Base-by-base conservation (phyloP, 2,113 vertebrate species). In the Rattus norvegicus region DNA sequence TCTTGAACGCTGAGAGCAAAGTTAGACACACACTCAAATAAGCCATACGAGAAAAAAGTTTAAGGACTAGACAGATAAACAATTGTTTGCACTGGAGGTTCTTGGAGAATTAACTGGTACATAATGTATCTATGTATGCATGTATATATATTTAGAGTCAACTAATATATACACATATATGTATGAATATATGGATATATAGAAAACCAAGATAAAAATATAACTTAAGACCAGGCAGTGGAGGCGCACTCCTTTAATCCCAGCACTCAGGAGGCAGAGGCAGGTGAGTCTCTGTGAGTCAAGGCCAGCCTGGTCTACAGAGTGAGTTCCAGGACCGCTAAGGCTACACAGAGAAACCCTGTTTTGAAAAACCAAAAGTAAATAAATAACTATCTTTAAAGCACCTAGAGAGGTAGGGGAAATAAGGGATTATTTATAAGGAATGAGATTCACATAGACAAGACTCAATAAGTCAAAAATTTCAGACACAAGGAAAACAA, bases 191-290 rank as follows among this genome's bases (percentile, higher is more conserved):
- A 12, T 28, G 39, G 26, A 17, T 30, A 63, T 47, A 28, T 70
- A 24, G 88, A 61, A 73, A 91, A 92, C 30, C 24, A 87, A 94
- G 52, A 77, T 90, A 83, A 87, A 95, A 92, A 73, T 24, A 80
- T 89, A 95, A 96, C 65, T 22, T 73, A 73, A 73, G n/a, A 8
- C n/a, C 19, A 39, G 72, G 72, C n/a, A 39, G 17, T 73, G n/a
- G 72, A 39, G 36, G 30, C 5, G 16, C 36, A 72, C 36, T 39
- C 70, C n/a, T 73, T 73, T 73, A 73, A 9, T 39, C 72, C n/a
- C 72, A 73, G 72, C 19, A 73, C n/a, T 70, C n/a, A 20, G 72
- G 19, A 73, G n/a, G 72, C n/a, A 73, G n/a, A 39, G n/a, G n/a
- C 19, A 39, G n/a, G 72, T 73, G 72, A 20, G 11, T 39, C 19